Evolutionary conservation across 2,888 invertebrate species (phyloP), one percentile per base, ranked within the genome.

Genomic region (Microdon myrmicae): DNA sequence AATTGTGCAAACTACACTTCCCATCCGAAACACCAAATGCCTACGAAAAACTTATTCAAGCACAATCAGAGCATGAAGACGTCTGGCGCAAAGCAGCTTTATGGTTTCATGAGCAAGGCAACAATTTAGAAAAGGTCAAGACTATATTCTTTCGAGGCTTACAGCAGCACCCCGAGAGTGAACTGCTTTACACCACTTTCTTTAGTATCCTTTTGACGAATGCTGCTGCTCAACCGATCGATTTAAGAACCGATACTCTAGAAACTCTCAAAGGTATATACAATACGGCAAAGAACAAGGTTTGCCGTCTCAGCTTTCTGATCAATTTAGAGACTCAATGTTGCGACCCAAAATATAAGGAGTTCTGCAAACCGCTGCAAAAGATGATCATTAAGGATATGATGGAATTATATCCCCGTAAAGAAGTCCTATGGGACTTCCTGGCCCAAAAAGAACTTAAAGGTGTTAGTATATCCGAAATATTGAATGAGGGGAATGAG

Each of bases 11-110:
- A 70, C 84, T 85, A 74, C 86, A 84, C 4, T 85, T 83, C 69
- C 77, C 81, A 14, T 74, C 81, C 41, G 83, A 85, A 34, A 82
- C 85, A 10, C 82, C 84, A 5, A 81, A 82, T 9, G 83, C 84
- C 41, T 83, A 87, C 61, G 84, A 84, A 59, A 84, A 84, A 73
- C 85, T 87, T 83, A 73, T 87, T 32, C 84, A 85, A 81, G 87
- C 86, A 75, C n/a, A n/a, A n/a, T n/a, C n/a, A n/a, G n/a, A n/a
- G n/a, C n/a, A n/a, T n/a, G n/a, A n/a, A n/a, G n/a, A n/a, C n/a
- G 82, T 89, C 60, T 95, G 94, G 92, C 84, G 88, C 51, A 80
- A 88, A 68, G 92, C 93, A 1, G 90, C 91, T 6, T 12, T 74
- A 3, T 77, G 76, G 74, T 70, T 72, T 7, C 76, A 76, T 43